Conservation (phyloP, 2,888 invertebrate species). For the Nowickia ferox region DNA sequence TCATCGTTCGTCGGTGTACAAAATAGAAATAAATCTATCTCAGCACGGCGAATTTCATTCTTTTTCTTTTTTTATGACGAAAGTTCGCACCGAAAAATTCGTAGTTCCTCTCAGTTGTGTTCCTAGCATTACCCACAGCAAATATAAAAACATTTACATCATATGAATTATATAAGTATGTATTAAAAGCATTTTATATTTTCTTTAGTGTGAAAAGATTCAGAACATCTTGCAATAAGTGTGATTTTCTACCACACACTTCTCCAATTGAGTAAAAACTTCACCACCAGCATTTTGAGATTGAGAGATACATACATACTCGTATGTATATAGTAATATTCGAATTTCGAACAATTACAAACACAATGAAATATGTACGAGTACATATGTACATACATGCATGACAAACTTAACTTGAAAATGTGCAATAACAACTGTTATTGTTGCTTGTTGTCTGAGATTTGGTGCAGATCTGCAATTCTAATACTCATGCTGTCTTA, state of each 20-base stretch:
- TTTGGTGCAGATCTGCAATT: conserved; percentile 13
- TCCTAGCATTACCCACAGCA: too few relatives aligned
- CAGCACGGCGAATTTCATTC: too few relatives aligned
- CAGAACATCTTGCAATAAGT: conserved; percentile 35
- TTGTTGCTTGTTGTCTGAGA: neutral
- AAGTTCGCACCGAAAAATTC: too few relatives aligned
- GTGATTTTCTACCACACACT: conserved; percentile 15
- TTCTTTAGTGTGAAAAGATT: conserved; percentile 28
- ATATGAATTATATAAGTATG: too few relatives aligned
- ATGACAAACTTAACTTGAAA: conserved; percentile 4
- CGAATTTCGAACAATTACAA: conserved; percentile 20
- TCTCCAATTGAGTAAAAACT: conserved; percentile 28
- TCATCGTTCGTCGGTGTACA: too few relatives aligned
- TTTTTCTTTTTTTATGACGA: too few relatives aligned
- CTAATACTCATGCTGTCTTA: neutral
- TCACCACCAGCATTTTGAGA: conserved; percentile 45
- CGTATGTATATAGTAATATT: neutral
- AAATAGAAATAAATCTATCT: too few relatives aligned
- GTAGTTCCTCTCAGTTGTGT: too few relatives aligned
- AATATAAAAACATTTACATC: too few relatives aligned
- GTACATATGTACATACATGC: conserved; percentile 16
- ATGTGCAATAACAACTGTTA: neutral
- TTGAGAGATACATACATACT: conserved; percentile 53
- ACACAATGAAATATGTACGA: conserved; percentile 20
- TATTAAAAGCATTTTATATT: neutral